Base-by-base conservation (phyloP, 2,888 invertebrate genomes). In the Sarcophaga carnaria region DNA sequence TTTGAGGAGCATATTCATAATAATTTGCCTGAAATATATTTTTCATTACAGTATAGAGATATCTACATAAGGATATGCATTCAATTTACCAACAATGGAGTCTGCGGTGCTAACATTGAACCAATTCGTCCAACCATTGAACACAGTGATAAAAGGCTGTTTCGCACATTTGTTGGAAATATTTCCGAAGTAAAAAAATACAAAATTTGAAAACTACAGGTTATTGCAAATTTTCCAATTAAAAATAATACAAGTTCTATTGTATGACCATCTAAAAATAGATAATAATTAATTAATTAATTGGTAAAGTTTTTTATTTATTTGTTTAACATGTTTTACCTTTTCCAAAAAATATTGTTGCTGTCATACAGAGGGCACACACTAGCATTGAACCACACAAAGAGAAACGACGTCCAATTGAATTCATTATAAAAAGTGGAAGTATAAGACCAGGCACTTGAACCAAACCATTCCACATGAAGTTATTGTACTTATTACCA, bases 401-500 rank as follows among this genome's bases (percentile, higher is more conserved):
- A 10, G 96, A 95, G 87, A 93, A 94, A 88, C 96, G 95, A 79
- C 96, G 94, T 81, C 96, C 96, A 71, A 95, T 94, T 88, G 94
- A 94, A 90, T 96, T 96, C 90, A 96, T 94, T 17, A 96, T 94
- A 59, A 95, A 92, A 80, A 95, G 94, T 59, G 96, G 96, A 60
- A 95, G 91, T 54, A 96, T 93, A 89, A 96, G 96, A 0, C 96
- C 96, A 2, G 97, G 97, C 74, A 97, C 95, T 92, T 97, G 97
- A 37, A 96, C 94, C 74, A 93, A 83, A 6, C 92, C 92, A 54
- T 92, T 92, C 0, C 92, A 81, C 88, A 96, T 96, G 90, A 96
- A 97, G 92, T 97, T 97, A 8, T 96, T 92, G 91, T 97, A 97
- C 90, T 95, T 95, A 92, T 96, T 96, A 4, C 97, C 97, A 3